phyloP scores from a whole-genome alignment of 2,888 invertebrate genomes.

The Hanleya hanleyi region DNA sequence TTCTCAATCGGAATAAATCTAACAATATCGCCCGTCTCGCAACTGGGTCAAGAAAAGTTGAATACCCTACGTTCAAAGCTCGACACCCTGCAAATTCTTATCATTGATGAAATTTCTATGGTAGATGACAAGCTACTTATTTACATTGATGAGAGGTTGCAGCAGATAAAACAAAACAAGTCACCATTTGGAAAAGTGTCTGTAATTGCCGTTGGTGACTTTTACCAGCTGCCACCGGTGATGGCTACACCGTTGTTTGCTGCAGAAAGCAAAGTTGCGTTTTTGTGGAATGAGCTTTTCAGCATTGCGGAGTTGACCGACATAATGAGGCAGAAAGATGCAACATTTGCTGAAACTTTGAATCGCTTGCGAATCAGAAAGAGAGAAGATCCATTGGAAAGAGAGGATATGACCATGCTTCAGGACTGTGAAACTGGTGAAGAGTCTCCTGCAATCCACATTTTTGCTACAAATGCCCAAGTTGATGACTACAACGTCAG shows the following conservation, averaged over 20 bases:
- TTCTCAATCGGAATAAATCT: slow-evolving; percentile 11
- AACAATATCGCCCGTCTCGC: slow-evolving; percentile 10
- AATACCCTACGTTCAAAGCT: slow-evolving; percentile 14
- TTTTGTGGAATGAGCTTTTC: too few species aligned
- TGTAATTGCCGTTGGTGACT: slow-evolving; percentile 23
- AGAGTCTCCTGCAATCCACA: slow-evolving; percentile 18
- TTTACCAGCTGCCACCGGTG: slow-evolving; percentile 25
- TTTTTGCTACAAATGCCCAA: slow-evolving; percentile 27
- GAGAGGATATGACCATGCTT: slow-evolving; percentile 5
- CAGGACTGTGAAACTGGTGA: slow-evolving; percentile 17
- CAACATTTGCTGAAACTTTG: slow-evolving; percentile 13
- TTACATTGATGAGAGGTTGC: slow-evolving; percentile 54
- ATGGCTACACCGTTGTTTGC: too few species aligned
- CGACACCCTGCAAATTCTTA: slow-evolving; percentile 32
- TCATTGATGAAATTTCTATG: slow-evolving; percentile 70
- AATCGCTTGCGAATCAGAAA: slow-evolving; percentile 23
- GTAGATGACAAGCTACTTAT: slow-evolving; percentile 50
- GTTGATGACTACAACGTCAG: too few species aligned
- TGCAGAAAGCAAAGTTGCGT: too few species aligned
- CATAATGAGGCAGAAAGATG: not conserved
- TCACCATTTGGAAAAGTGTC: slow-evolving; percentile 22
- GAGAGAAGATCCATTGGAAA: too few species aligned
- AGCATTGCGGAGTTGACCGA: not conserved
- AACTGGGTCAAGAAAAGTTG: slow-evolving; percentile 14
- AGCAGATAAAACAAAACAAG: slow-evolving; percentile 52